Conservation (phyloP, 2,797 vertebrate genomes). For the Crypturellus tataupa region DNA sequence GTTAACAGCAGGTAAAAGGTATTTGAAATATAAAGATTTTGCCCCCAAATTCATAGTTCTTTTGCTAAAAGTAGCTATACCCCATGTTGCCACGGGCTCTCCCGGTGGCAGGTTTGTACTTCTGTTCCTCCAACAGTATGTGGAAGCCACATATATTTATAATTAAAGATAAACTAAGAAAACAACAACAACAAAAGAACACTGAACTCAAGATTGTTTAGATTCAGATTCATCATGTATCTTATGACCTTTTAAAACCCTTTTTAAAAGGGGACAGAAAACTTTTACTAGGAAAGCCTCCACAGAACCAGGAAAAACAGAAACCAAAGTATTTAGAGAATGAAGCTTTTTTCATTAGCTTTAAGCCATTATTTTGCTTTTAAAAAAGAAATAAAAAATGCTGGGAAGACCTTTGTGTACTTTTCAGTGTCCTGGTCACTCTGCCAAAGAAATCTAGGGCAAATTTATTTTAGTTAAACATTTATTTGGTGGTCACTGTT, state of each 20-base stretch:
- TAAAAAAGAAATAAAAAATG: constrained; percentile 12
- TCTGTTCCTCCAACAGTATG: not conserved
- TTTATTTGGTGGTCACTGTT: constrained; percentile 65
- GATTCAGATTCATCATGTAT: not conserved
- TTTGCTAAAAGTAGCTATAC: not conserved
- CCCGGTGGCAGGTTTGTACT: not conserved
- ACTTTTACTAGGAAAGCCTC: not conserved
- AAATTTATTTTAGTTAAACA: constrained; percentile 82
- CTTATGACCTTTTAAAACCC: not conserved
- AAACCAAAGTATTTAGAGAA: not conserved
- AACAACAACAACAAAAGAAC: not conserved
- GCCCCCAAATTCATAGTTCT: not conserved
- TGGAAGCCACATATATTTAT: not conserved
- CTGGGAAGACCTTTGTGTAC: constrained; percentile 55
- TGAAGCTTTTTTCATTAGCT: not conserved
- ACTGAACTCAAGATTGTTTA: not conserved
- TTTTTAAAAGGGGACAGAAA: not conserved
- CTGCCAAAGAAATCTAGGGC: constrained; percentile 65
- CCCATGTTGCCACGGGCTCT: not conserved
- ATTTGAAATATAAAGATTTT: not conserved
- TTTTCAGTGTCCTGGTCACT: constrained; percentile 60
- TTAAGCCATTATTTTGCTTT: not conserved
- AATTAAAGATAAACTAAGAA: not conserved
- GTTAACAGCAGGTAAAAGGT: not conserved
- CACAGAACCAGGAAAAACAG: not conserved